A percentile compares a stretch with the other conserved stretches of the same genome.
phyloP scores from a whole-genome alignment of 92 coral and sea anemone genomes.

The Diadumene lineata region DNA sequence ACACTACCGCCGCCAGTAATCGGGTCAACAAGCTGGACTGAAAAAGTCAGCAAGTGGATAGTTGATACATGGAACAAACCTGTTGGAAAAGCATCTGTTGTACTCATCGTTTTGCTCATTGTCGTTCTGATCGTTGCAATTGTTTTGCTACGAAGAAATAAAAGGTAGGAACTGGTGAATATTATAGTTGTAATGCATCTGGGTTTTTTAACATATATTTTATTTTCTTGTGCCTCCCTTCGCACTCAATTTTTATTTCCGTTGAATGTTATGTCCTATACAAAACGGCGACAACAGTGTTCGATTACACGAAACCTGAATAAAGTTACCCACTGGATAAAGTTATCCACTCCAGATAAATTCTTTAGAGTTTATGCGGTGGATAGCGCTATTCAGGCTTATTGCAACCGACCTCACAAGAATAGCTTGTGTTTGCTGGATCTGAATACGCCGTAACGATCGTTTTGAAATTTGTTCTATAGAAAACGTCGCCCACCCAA shows the following conservation, averaged over 20 bases:
- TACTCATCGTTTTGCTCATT: slow-evolving; percentile 7
- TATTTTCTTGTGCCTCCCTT: too few species aligned
- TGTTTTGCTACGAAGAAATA: slow-evolving; percentile 10
- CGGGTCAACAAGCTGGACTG: slow-evolving; percentile 20
- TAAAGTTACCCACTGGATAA: too few species aligned
- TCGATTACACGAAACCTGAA: too few species aligned
- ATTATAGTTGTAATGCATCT: background rate
- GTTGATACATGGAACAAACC: slow-evolving; percentile 24
- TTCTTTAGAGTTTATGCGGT: too few species aligned
- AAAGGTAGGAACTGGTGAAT: slow-evolving; percentile 1
- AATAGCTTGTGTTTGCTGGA: too few species aligned
- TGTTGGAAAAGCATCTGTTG: slow-evolving; percentile 22
- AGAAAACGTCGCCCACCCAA: background rate
- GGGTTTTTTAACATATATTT: background rate
- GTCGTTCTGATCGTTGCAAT: slow-evolving; percentile 21
- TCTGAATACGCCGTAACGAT: too few species aligned
- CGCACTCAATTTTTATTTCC: too few species aligned
- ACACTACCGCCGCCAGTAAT: background rate
- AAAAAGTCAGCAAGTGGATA: slow-evolving; percentile 16
- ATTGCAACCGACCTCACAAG: too few species aligned
- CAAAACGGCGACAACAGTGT: too few species aligned
- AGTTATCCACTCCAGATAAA: too few species aligned
- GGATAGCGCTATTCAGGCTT: too few species aligned
- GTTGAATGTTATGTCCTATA: too few species aligned
- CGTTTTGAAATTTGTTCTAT: background rate